Evolutionary conservation across 2,113 vertebrate species (phyloP).

Genomic region (Sinosuthora webbiana): DNA sequence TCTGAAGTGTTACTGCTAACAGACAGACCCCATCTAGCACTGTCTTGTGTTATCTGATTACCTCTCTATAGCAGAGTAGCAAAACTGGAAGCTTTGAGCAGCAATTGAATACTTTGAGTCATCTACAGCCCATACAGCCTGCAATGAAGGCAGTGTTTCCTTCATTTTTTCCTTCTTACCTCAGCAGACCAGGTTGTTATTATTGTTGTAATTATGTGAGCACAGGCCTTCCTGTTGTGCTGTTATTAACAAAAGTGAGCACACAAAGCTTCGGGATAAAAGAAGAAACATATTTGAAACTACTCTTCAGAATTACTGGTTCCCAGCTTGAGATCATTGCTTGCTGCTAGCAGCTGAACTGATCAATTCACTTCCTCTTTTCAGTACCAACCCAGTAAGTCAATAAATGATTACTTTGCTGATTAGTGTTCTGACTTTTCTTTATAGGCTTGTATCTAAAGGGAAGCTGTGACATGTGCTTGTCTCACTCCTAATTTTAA

Average conservation of each 20-base stretch:
- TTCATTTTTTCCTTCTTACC: not conserved
- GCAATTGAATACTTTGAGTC: not conserved
- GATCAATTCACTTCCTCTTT: not conserved
- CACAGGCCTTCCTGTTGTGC: not conserved
- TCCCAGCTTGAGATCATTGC: not conserved
- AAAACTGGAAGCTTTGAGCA: not conserved
- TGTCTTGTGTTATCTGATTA: not conserved
- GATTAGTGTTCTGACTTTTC: not conserved
- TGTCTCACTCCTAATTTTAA: not conserved
- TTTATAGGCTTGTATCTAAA: not conserved
- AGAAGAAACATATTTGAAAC: not conserved
- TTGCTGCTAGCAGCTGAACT: not conserved
- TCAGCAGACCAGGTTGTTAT: not conserved
- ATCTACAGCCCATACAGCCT: not conserved
- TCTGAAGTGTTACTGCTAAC: not conserved
- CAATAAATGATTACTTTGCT: not conserved
- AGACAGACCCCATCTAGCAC: not conserved
- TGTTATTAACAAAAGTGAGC: not conserved
- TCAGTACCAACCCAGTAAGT: not conserved
- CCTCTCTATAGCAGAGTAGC: not conserved
- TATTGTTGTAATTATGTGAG: not conserved
- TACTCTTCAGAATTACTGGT: not conserved
- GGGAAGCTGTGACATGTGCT: rapidly evolving
- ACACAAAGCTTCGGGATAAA: not conserved
- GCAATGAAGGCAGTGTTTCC: not conserved